phyloP scores from a whole-genome alignment of 2,113 vertebrate species.

The Grallaria varia region DNA sequence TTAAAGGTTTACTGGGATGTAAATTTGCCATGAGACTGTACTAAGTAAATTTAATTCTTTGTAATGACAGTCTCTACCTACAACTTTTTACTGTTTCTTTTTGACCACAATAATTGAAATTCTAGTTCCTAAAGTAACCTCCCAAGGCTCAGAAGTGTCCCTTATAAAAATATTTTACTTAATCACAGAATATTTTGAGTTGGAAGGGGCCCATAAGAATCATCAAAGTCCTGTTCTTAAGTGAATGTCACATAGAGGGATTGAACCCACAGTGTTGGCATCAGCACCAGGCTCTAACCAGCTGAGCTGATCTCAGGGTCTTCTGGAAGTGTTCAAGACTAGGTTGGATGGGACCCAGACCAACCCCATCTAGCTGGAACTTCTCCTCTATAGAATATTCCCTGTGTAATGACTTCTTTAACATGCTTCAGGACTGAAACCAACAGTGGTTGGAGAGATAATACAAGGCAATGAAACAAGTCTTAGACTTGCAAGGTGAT shows the following conservation, averaged over 20 bases:
- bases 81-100: neutral
- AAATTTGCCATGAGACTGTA: neutral
- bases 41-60: neutral
- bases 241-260: neutral
- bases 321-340: neutral
- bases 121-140: neutral
- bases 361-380: accelerated
- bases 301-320: neutral
- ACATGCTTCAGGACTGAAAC: neutral
- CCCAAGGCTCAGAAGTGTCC: neutral
- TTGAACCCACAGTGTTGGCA: neutral
- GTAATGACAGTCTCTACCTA: neutral
- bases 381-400: neutral
- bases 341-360: neutral
- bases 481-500: neutral
- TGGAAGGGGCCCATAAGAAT: neutral
- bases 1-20: neutral
- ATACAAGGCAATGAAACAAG: neutral
- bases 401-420: neutral
- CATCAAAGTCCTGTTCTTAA: neutral
- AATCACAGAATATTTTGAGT: neutral
- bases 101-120: neutral
- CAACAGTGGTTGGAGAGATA: neutral
- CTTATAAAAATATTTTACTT: neutral
- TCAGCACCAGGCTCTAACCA: neutral